Evolutionary conservation across 2,113 vertebrate species (phyloP), one percentile per base, ranked within the genome.

Genomic region (Taxidea taxus): DNA sequence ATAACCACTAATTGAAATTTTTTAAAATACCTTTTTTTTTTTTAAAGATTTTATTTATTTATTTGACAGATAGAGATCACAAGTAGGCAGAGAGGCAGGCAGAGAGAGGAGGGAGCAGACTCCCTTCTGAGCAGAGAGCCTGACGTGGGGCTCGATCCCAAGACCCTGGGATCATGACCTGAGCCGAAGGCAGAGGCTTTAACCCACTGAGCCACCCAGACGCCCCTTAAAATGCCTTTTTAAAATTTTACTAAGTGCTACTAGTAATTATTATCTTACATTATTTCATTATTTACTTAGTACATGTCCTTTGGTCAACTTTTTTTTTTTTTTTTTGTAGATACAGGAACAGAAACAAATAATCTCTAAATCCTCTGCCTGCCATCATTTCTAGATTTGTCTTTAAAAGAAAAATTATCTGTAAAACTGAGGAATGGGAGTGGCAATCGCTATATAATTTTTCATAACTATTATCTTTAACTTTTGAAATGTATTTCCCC

Each of bases 391-490:
- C 83, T 82, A 87, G 37, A 78, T 64, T 85, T 12, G 21, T 47
- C 44, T 54, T 82, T 66, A 62, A 93, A 85, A 91, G 56, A 37
- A 91, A 94, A 78, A 56, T 74, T 80, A 74, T 58, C 39, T 54
- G 31, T 44, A 83, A 68, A 87, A 95, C 66, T 34, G 39, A 91
- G 75, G 39, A 91, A 70, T 72, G 16, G 51, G n/a, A 60, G 47
- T 31, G 25, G 27, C 62, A 78, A 78, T 58, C 20, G 85, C 54
- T 58, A 27, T 8, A 6, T 64, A 78, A 96, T 31, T 91, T 94
- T 92, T 74, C 80, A 92, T 80, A 94, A 89, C 10, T 77, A 75
- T n/a, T 68, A 85, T 68, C 37, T 86, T 82, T 92, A 80, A 66
- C 14, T 94, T 49, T 90, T 82, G 49, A 96, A 92, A 96, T 80